Percentiles rank a stretch among this genome's conserved stretches.
Conservation (phyloP, 1,140 invertebrate genomes). For the Anthonomus grandis region DNA sequence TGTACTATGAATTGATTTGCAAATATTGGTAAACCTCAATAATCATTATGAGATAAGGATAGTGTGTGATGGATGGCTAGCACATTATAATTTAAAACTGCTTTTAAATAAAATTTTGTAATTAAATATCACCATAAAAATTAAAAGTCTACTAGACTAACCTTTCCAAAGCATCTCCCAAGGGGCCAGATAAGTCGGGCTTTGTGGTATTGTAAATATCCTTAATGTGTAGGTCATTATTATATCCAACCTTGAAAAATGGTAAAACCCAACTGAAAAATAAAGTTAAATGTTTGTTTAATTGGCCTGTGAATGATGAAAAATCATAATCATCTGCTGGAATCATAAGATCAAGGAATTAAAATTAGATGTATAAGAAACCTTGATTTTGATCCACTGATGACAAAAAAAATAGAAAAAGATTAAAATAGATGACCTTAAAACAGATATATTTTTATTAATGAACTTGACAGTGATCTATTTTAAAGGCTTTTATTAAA, state of each 20-base stretch:
- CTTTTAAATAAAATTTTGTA: neutral
- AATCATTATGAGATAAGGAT: neutral
- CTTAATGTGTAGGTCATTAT: slow-evolving; percentile 57
- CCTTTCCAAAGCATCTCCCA: slow-evolving; percentile 63
- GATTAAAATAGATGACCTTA: too few relatives aligned
- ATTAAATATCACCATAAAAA: too few relatives aligned
- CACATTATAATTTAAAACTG: neutral
- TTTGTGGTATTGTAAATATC: slow-evolving; percentile 58
- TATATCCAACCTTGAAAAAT: slow-evolving; percentile 60
- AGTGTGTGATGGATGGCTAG: neutral
- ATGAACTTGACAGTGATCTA: too few relatives aligned
- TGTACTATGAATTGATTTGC: neutral
- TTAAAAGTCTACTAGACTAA: too few relatives aligned
- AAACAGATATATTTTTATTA: too few relatives aligned
- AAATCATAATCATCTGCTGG: neutral
- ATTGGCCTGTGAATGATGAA: too few relatives aligned
- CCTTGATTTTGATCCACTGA: too few relatives aligned
- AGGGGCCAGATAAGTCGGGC: slow-evolving; percentile 18
- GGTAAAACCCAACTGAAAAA: slow-evolving; percentile 59
- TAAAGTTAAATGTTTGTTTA: neutral
- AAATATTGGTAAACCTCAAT: neutral
- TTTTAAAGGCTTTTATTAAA: too few relatives aligned
- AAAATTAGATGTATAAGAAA: neutral
- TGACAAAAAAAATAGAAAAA: too few relatives aligned
- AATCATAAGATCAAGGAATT: neutral